Percentiles rank a stretch among this genome's conserved stretches.
Conservation (phyloP, 1,140 invertebrate genomes). For the Lethrus apterus region DNA sequence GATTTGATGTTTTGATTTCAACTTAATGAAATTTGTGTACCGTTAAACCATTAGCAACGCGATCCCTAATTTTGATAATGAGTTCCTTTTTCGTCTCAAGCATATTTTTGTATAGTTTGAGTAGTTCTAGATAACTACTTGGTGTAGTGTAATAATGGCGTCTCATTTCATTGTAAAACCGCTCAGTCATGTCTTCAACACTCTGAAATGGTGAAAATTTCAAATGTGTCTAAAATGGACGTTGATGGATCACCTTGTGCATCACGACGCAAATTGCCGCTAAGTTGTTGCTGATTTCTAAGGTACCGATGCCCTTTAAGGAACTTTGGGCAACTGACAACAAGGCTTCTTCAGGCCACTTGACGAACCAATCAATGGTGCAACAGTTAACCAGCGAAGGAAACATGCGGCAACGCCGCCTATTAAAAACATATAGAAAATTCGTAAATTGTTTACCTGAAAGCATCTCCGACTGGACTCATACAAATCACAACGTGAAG, state of each 20-base stretch:
- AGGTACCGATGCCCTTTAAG: slow-evolving; percentile 45
- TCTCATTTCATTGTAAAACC: slow-evolving; percentile 74
- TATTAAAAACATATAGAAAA: slow-evolving; percentile 34
- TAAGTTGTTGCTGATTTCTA: slow-evolving; percentile 46
- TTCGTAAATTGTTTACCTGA: no score
- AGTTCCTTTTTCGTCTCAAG: slow-evolving; percentile 59
- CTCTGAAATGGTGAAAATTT: slow-evolving; percentile 45
- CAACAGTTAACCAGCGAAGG: slow-evolving; percentile 89
- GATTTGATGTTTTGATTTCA: no score
- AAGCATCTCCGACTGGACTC: slow-evolving; percentile 82
- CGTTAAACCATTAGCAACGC: slow-evolving; percentile 69
- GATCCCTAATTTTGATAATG: slow-evolving; percentile 55
- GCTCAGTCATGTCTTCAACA: slow-evolving; percentile 64
- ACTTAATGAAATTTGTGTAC: slow-evolving; percentile 38
- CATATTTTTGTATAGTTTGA: slow-evolving; percentile 69
- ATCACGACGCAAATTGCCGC: slow-evolving; percentile 67
- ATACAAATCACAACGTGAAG: slow-evolving; percentile 81
- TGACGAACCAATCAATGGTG: slow-evolving; percentile 89
- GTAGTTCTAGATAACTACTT: slow-evolving; percentile 78
- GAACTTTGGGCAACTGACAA: slow-evolving; percentile 65
- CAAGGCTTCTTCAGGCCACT: slow-evolving; percentile 83
- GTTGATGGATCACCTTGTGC: slow-evolving; percentile 53
- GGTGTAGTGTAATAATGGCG: slow-evolving; percentile 83
- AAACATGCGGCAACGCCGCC: slow-evolving; percentile 72
- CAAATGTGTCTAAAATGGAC: background rate